Evolutionary conservation across 2,113 vertebrate species (phyloP).

Genomic region (Scartelaos histophorus): DNA sequence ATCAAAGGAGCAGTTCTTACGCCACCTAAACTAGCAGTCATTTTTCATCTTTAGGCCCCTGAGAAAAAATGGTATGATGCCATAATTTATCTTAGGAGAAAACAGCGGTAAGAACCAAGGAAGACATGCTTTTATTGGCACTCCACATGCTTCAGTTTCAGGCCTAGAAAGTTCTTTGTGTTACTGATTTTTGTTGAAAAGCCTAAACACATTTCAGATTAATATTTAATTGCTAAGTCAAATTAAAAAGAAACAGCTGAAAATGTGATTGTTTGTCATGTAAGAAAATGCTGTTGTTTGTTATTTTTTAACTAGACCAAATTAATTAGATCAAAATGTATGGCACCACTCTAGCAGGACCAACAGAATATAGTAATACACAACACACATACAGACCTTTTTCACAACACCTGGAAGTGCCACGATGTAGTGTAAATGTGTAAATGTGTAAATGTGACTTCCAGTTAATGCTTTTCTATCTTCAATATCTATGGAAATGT

Average conservation of each 20-base stretch:
- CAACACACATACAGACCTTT: no score
- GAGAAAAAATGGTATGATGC: conserved; percentile 68
- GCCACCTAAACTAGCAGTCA: conserved; percentile 76
- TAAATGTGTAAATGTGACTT: no score
- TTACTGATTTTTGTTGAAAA: background rate
- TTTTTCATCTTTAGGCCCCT: conserved; percentile 75
- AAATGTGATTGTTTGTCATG: background rate
- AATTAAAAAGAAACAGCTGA: background rate
- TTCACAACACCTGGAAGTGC: no score
- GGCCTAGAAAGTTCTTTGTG: conserved; percentile 8
- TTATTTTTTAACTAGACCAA: background rate
- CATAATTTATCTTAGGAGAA: conserved; percentile 75
- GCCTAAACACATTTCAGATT: background rate
- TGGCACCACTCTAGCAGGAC: background rate
- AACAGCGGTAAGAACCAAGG: conserved; percentile 49
- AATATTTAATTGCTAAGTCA: background rate
- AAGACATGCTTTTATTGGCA: conserved; percentile 30
- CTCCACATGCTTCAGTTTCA: conserved; percentile 15
- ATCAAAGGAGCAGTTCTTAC: conserved; percentile 80
- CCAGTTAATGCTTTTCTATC: no score
- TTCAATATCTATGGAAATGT: no score
- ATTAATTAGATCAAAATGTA: background rate
- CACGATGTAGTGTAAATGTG: no score
- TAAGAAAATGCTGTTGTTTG: background rate
- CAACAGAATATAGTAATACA: background rate